Conservation (phyloP, 2,888 invertebrate species). For the Leptodirus hochenwartii region DNA sequence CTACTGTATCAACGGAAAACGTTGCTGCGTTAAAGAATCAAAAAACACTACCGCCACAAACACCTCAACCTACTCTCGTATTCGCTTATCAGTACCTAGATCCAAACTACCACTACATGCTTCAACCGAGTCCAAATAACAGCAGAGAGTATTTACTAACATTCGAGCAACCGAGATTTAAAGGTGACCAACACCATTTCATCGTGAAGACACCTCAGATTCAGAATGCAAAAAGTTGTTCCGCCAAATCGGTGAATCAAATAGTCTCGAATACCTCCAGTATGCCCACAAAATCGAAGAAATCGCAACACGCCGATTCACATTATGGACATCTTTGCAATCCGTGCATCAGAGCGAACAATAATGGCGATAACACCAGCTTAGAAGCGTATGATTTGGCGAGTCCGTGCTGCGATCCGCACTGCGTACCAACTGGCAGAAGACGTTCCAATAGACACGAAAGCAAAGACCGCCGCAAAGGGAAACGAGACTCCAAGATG, state of each 20-base stretch:
- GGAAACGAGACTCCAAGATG: constrained; percentile 26
- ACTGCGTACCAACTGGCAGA: constrained; percentile 54
- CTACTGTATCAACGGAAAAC: constrained; percentile 69
- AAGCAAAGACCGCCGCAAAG: constrained; percentile 37
- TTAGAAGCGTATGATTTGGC: constrained; percentile 74
- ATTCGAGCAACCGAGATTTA: constrained; percentile 46
- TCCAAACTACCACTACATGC: constrained; percentile 50
- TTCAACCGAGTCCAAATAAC: constrained; percentile 43
- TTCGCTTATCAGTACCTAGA: constrained; percentile 42
- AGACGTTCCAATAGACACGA: constrained; percentile 31
- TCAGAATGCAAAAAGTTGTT: constrained; percentile 16
- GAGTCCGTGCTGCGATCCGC: constrained; percentile 72
- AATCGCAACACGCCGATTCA: constrained; percentile 19
- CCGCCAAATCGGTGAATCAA: constrained; percentile 18
- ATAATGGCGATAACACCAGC: constrained; percentile 53
- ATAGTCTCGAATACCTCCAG: constrained; percentile 16
- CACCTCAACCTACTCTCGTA: constrained; percentile 22
- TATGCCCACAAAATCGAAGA: constrained; percentile 17
- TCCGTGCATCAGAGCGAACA: constrained; percentile 46
- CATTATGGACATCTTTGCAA: constrained; percentile 43
- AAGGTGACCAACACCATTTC: constrained; percentile 45
- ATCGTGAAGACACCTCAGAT: constrained; percentile 39
- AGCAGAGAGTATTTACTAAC: constrained; percentile 57
- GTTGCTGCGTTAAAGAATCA: constrained; percentile 38
- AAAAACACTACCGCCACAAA: constrained; percentile 17